Evolutionary conservation across 2,113 vertebrate genomes (phyloP), one percentile per base, ranked within the genome.

Genomic region (Albula glossodonta): DNA sequence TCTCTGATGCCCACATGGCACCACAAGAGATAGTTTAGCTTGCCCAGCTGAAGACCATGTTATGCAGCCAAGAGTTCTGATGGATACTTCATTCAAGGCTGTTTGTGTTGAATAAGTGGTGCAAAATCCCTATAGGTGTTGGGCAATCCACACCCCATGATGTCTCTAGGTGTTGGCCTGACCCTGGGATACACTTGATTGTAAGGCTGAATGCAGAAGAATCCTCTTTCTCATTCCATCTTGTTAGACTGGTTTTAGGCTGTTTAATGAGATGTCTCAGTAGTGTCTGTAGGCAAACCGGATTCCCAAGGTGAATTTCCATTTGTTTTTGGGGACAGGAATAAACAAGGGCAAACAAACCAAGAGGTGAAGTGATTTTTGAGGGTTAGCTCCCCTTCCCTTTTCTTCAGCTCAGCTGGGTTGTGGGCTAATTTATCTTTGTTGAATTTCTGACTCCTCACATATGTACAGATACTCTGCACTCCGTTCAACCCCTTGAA

Each of bases 221-320:
- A 25, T 8, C 8, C 31, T n/a, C 48, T 49, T 41, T 79, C 7
- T 22, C 8, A 5, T 12, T 84, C n/a, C 51, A 50, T 51, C 83
- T 57, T 51, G 83, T 49, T 31, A 6, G 74, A 84, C 83, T 57
- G 49, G 83, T 84, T 79, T 57, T 31, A n/a, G 51, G 74, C 25
- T 48, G 31, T 12, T 19, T 49, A 84, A 49, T 78, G 52, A 79
- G 70, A 5, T 19, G 1, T 41, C 74, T 52, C 51, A 49, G 52
- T 4, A 57, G 51, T 77, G 53, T 74, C 83, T 74, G 52, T 48
- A 9, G 74, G 25, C 51, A 84, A 79, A 79, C 78, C 48, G 78
- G 78, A 49, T 31, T n/a, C 70, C 10, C 70, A 25, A 31, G n/a
- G 70, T 74, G 4, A 10, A 74, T 22, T 74, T 74, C 70, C n/a